These are phyloP conservation scores for Acanthosoma haemorrhoidale DNA, from an alignment of 2,888 invertebrate genomes.

Conservation along the genomic window DNA sequence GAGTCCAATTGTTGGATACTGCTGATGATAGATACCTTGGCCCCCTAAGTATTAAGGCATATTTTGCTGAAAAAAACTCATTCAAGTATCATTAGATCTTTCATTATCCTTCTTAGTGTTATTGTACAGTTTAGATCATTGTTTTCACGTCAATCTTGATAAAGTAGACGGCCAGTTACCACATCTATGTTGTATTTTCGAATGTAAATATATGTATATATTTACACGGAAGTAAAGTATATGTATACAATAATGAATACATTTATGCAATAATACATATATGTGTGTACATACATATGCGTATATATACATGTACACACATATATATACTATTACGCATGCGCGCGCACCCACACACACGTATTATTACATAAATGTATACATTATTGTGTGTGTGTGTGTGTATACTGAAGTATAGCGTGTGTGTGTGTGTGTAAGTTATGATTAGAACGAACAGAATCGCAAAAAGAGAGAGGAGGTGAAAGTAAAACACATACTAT, in stretches of 20 bases:
- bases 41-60: neutral
- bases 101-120: neutral
- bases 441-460: too few relatives aligned
- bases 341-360: too few relatives aligned
- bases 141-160: neutral
- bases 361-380: too few relatives aligned
- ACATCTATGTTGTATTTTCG: neutral
- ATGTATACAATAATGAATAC: neutral
- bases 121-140: neutral
- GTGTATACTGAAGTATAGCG: too few relatives aligned
- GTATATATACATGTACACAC: neutral
- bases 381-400: too few relatives aligned
- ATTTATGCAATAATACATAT: neutral
- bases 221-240: neutral
- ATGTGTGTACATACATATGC: neutral
- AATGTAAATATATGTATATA: neutral
- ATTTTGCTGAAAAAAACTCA: neutral
- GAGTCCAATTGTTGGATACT: too few relatives aligned
- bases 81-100: neutral
- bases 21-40: neutral
- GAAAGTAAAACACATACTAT: too few relatives aligned
- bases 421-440: too few relatives aligned
- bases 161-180: neutral
- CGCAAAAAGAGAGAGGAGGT: too few relatives aligned
- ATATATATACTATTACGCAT: too few relatives aligned